A percentile compares a stretch with the other conserved stretches of the same genome.
These are phyloP conservation scores for Lerista edwardsae DNA, from an alignment of 2,797 vertebrate genomes.

Conservation along the genomic window DNA sequence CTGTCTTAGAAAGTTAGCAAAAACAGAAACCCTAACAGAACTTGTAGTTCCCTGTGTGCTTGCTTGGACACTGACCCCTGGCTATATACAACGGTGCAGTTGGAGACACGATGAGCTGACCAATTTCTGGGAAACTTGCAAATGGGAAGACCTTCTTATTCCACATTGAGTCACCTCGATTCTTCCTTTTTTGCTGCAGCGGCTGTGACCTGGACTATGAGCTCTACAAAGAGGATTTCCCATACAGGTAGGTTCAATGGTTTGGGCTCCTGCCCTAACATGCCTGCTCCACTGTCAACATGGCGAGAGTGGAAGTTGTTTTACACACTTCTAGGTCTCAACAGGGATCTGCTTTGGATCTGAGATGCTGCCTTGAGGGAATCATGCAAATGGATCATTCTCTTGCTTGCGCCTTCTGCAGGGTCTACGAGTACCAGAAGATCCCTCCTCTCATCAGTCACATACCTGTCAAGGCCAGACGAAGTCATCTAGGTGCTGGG, in stretches of 20 bases:
- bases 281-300: not conserved
- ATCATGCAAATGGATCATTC: not conserved
- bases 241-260: conserved; percentile 14
- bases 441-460: conserved; percentile 63
- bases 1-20: no score
- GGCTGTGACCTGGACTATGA: conserved; percentile 52
- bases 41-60: not conserved
- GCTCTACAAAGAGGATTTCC: conserved; percentile 50
- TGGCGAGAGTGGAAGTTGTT: not conserved
- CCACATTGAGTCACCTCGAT: not conserved
- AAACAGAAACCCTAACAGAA: not conserved
- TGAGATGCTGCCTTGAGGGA: not conserved
- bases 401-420: not conserved
- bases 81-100: not conserved
- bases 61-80: not conserved
- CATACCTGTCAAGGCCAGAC: conserved; percentile 59
- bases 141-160: not conserved
- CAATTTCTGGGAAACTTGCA: not conserved
- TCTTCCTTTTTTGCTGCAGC: conserved; percentile 23
- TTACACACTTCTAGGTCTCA: not conserved
- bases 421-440: conserved; percentile 63
- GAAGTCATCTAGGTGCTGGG: conserved; percentile 8
- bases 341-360: not conserved
- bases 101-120: not conserved
- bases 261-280: not conserved